Conservation (phyloP, 2,797 vertebrate genomes). For the Takifugu ocellatus region DNA sequence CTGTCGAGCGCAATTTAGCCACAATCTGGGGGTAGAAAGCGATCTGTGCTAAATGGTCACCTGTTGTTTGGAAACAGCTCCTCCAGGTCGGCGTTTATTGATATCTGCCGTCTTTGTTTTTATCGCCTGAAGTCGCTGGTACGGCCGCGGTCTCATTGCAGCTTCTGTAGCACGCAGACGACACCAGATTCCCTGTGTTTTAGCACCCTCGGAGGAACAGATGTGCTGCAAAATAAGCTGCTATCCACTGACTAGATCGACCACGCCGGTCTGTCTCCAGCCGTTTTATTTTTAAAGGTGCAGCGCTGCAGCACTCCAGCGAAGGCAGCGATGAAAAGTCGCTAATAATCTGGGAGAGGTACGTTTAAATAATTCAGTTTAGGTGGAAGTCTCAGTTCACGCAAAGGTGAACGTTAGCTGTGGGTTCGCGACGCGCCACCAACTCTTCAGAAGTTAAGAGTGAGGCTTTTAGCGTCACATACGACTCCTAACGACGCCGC, state of each 20-base stretch:
- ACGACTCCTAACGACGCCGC: no score
- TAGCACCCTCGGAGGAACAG: not conserved
- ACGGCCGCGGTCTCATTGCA: slow-evolving; percentile 2
- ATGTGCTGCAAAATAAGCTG: not conserved
- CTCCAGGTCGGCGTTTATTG: not conserved
- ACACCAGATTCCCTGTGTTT: not conserved
- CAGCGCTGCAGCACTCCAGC: no score
- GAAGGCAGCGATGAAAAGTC: no score
- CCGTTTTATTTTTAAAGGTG: no score
- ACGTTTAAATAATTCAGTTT: no score
- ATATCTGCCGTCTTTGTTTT: not conserved
- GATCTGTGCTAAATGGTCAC: slow-evolving; percentile 8
- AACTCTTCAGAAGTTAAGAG: no score
- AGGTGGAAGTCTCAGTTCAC: no score
- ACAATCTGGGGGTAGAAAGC: not conserved
- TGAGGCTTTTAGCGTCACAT: no score
- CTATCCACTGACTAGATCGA: not conserved
- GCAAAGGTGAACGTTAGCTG: no score
- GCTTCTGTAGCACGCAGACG: slow-evolving; percentile 2
- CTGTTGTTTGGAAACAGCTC: slow-evolving; percentile 15
- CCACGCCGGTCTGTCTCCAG: not conserved
- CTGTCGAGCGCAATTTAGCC: slow-evolving; percentile 18
- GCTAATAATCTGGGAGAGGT: no score
- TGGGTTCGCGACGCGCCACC: no score
- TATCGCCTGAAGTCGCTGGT: not conserved